Conservation (phyloP, 2,113 vertebrate species). For the Larimichthys crocea region DNA sequence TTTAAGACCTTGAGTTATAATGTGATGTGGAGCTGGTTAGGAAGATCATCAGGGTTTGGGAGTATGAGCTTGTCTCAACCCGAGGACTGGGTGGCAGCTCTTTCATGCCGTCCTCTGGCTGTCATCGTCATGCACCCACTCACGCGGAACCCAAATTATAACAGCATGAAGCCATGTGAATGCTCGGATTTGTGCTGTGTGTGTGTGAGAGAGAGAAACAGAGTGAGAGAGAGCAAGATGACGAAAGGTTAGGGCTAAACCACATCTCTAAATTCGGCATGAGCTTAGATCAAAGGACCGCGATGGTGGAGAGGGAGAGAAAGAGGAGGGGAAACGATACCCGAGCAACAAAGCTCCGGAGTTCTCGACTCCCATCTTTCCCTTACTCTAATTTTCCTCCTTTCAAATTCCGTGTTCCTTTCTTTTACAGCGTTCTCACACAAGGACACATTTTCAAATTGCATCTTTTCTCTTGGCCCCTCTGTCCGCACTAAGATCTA, state of each 20-base stretch:
- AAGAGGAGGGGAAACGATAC: conserved; percentile 28
- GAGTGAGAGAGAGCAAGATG: conserved; percentile 21
- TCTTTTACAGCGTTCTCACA: conserved; percentile 7
- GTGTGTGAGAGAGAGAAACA: neutral
- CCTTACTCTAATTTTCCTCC: conserved; percentile 24
- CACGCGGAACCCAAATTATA: conserved; percentile 62
- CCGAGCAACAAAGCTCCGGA: conserved; percentile 33
- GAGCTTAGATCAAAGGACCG: conserved; percentile 72
- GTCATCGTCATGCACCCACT: conserved; percentile 60
- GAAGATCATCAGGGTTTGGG: conserved; percentile 17
- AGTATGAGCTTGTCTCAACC: conserved; percentile 36
- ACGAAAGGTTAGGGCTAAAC: conserved; percentile 60
- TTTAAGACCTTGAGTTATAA: conserved; percentile 41
- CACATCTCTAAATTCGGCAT: conserved; percentile 66
- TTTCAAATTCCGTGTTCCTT: conserved; percentile 30
- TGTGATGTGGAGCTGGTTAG: conserved; percentile 35
- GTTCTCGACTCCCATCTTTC: conserved; percentile 32
- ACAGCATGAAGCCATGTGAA: conserved; percentile 56
- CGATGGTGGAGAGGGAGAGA: conserved; percentile 37
- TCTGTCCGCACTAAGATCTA: neutral
- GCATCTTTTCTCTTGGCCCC: neutral
- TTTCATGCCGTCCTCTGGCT: conserved; percentile 56
- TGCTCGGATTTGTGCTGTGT: conserved; percentile 47
- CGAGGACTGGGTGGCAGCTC: conserved; percentile 46
- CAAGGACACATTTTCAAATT: conserved; percentile 18